Base-by-base conservation (phyloP, 2,797 vertebrate species). In the Choloepus didactylus region DNA sequence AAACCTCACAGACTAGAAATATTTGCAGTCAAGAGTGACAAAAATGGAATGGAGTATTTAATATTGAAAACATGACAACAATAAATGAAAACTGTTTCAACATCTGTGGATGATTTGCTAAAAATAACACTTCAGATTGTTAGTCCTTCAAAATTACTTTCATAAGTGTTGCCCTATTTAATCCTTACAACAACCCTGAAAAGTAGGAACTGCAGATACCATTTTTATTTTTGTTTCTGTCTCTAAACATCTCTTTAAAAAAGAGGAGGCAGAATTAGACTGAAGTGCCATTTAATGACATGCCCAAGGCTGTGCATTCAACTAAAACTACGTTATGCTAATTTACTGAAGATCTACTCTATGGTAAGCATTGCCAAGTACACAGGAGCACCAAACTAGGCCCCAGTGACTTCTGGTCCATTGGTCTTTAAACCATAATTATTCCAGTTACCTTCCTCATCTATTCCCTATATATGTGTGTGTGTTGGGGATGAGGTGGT, bases 41-140 rank as follows among this genome's bases (percentile, higher is more conserved):
- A 92, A 93, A 90, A 94, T 54, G 18, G 56, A 93, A 90, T 35
- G 15, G 92, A 92, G 29, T 31, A 92, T 35, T 93, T 91, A 69
- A 93, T 67, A 85, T 8, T 51, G n/a, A 95, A 95, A 92, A 73
- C 5, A 90, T 62, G 29, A 95, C 15, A 72, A 56, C 14, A 12
- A 91, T 82, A 92, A 93, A 76, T 29, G 66, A 81, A 92, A 95
- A 81, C 35, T 25, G 92, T 23, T 89, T 82, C 85, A 87, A 12
- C 89, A 83, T 77, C 35, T 86, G 66, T 23, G 15, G 91, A 95
- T 93, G 27, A 87, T 73, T 70, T 87, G 41, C 54, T 96, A 88
- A 88, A 95, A 94, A 72, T 35, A 97, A 82, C 6, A 73, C 56
- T 96, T 88, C 7, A 72, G 51, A 72, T 56, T 81, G 18, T 82